phyloP scores from a whole-genome alignment of 1,140 invertebrate genomes.

The Diachasmimorpha longicaudata region DNA sequence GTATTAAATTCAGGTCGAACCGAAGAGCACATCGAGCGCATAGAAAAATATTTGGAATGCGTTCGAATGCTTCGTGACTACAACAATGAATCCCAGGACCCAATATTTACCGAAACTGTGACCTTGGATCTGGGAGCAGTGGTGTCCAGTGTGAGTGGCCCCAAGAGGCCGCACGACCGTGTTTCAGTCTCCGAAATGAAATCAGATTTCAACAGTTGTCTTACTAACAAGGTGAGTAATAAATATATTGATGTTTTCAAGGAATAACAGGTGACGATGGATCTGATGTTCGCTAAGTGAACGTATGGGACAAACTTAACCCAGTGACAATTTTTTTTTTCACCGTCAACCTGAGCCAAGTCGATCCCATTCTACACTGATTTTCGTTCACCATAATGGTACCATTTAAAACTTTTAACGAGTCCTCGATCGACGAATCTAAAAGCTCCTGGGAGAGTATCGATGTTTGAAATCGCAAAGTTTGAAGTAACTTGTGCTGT shows the following conservation, averaged over 20 bases:
- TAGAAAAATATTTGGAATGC: constrained; percentile 83
- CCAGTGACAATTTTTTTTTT: constrained; percentile 64
- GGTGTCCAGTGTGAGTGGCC: constrained; percentile 93
- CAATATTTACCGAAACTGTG: constrained; percentile 85
- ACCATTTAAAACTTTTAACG: not conserved
- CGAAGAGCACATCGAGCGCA: constrained; percentile 80
- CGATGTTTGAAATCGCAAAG: constrained; percentile 29
- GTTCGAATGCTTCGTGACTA: constrained; percentile 89
- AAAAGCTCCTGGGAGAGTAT: no score
- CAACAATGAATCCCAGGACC: constrained; percentile 77
- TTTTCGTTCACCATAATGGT: not conserved
- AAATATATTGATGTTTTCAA: no score
- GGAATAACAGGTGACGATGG: no score
- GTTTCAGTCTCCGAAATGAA: constrained; percentile 92
- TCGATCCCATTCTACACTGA: constrained; percentile 59
- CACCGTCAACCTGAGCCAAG: constrained; percentile 61
- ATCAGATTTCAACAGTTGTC: constrained; percentile 83
- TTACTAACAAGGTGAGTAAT: constrained; percentile 92
- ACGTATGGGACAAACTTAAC: constrained; percentile 66
- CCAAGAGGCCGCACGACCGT: constrained; percentile 95
- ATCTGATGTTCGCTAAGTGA: constrained; percentile 39
- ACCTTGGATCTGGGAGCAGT: constrained; percentile 89
- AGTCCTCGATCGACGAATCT: no score
- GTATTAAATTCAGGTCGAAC: constrained; percentile 61
- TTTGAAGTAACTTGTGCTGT: constrained; percentile 66